Conservation (phyloP, 2,888 invertebrate genomes). For the Drosophila putrida region DNA sequence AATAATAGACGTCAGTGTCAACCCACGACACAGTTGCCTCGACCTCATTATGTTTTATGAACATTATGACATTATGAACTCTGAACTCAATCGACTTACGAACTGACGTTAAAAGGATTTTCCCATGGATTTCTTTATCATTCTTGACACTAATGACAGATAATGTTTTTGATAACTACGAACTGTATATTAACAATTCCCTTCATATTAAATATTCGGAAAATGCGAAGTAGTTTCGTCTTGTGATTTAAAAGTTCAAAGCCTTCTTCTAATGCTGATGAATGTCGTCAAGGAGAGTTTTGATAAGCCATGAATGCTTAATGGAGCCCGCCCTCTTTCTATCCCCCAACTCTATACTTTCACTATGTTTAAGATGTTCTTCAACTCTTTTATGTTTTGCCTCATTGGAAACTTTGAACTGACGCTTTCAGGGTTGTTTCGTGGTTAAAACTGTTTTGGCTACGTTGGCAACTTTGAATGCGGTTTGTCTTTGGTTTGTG, state of each 20-base stretch:
- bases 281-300: conserved; percentile 43
- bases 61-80: conserved; percentile 57
- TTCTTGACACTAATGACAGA: conserved; percentile 74
- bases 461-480: conserved; percentile 75
- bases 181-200: conserved; percentile 38
- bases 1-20: conserved; percentile 43
- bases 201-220: conserved; percentile 58
- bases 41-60: conserved; percentile 44
- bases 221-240: conserved; percentile 47
- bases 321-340: conserved; percentile 30
- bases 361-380: conserved; percentile 25
- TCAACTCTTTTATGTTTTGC: conserved; percentile 29
- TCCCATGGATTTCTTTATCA: conserved; percentile 29
- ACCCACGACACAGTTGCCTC: conserved; percentile 21
- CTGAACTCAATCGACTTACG: conserved; percentile 51
- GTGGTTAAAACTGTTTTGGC: conserved; percentile 73
- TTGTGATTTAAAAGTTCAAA: conserved; percentile 55
- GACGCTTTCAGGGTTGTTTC: conserved; percentile 50
- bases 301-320: conserved; percentile 63
- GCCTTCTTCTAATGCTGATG: conserved; percentile 52
- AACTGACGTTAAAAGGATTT: conserved; percentile 68
- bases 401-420: conserved; percentile 32
- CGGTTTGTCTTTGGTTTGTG: conserved; percentile 67
- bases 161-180: conserved; percentile 46
- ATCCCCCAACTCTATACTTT: background rate